These are phyloP conservation scores for Pristiophorus japonicus DNA, from an alignment of 2,113 vertebrate species.

Conservation along the genomic window DNA sequence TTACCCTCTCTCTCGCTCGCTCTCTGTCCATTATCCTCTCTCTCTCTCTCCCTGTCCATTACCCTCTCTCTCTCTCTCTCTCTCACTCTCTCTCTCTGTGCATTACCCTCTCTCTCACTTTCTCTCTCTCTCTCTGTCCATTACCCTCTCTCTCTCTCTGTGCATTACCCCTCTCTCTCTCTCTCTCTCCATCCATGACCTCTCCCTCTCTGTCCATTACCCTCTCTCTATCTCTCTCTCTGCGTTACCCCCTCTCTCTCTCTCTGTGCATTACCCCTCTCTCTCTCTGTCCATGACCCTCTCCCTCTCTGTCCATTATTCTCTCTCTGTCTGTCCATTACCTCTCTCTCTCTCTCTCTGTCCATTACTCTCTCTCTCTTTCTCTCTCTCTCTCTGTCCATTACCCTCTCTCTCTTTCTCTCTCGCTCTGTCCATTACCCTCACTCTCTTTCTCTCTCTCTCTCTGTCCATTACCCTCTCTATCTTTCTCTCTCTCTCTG, in stretches of 20 bases:
- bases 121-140: neutral
- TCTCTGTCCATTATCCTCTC: rapidly evolving
- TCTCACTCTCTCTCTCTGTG: neutral
- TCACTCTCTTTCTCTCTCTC: no score
- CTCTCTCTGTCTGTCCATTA: neutral
- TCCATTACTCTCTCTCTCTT: neutral
- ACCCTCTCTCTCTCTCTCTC: neutral
- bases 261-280: neutral
- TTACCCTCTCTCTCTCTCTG: no score
- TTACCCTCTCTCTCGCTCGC: neutral
- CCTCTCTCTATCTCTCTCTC: neutral
- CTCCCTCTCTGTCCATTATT: neutral
- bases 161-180: no score
- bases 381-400: neutral
- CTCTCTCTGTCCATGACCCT: neutral
- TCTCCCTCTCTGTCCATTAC: neutral
- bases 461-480: neutral
- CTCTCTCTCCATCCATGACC: neutral
- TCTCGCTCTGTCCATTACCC: neutral
- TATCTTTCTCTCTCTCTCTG: neutral
- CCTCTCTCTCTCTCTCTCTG: neutral
- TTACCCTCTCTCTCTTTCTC: neutral
- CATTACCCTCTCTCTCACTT: neutral
- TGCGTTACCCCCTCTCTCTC: neutral
- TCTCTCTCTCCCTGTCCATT: neutral